A percentile compares a stretch with the other conserved stretches of the same genome.
Conservation (phyloP, 2,797 vertebrate species). For the Morelia viridis region DNA sequence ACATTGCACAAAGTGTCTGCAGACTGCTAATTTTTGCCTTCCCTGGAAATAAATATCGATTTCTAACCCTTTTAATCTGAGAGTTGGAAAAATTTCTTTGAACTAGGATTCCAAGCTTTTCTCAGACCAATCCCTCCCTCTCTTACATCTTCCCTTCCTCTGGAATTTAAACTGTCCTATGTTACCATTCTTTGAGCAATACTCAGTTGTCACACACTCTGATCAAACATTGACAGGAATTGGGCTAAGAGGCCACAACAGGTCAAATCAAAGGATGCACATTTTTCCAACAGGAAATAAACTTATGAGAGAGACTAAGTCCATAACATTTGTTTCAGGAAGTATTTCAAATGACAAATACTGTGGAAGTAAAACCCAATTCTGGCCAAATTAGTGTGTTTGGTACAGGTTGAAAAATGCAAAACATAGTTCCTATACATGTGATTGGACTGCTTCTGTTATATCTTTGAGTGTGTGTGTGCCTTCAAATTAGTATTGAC, state of each 20-base stretch:
- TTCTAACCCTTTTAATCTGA: background rate
- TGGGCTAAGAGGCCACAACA: background rate
- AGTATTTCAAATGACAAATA: background rate
- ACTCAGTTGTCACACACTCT: background rate
- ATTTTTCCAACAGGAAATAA: background rate
- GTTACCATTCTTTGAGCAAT: background rate
- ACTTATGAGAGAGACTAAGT: background rate
- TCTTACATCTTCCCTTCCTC: background rate
- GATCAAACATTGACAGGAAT: background rate
- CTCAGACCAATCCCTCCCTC: background rate
- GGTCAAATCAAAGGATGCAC: background rate
- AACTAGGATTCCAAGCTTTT: background rate
- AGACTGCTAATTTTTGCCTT: background rate
- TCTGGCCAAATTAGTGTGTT: background rate
- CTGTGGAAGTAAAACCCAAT: background rate
- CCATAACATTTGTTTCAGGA: background rate
- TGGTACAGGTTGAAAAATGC: background rate
- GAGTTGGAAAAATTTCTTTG: background rate
- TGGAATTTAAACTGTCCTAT: background rate
- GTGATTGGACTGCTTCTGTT: background rate
- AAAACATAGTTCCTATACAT: background rate
- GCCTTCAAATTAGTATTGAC: background rate
- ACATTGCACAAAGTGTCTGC: background rate
- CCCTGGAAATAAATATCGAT: background rate
- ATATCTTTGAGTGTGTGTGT: background rate